Percentiles rank a stretch among this genome's conserved stretches.
Conservation (phyloP, 2,797 vertebrate species). For the Enteromius mattozi region DNA sequence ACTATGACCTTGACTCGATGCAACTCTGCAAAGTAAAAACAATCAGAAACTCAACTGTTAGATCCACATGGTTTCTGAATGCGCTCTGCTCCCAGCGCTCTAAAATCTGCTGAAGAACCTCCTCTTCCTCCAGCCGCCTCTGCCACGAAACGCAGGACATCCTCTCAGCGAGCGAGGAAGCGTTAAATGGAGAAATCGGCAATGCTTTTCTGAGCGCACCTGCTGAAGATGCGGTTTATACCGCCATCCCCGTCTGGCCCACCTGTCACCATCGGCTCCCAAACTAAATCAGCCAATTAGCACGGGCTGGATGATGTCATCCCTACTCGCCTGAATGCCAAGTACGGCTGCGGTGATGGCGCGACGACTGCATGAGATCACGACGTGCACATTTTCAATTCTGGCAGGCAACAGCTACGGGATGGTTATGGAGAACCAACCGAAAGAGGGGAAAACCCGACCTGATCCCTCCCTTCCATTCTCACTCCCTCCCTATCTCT, state of each 20-base stretch:
- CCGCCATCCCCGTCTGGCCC: constrained; percentile 48
- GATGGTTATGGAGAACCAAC: constrained; percentile 74
- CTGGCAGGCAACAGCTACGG: constrained; percentile 55
- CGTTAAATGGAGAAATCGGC: background rate
- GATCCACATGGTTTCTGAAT: constrained; percentile 69
- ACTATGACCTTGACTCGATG: constrained; percentile 3
- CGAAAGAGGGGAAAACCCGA: constrained; percentile 55
- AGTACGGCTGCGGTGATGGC: constrained; percentile 49
- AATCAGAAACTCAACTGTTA: constrained; percentile 80
- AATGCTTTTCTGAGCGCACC: constrained; percentile 38
- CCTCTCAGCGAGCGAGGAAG: constrained; percentile 35
- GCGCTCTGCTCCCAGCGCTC: constrained; percentile 74
- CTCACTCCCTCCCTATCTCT: constrained; percentile 48
- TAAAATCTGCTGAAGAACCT: constrained; percentile 70
- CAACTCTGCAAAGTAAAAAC: constrained; percentile 38
- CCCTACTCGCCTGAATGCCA: constrained; percentile 61
- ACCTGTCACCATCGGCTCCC: constrained; percentile 56
- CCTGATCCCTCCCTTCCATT: constrained; percentile 57
- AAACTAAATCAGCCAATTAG: constrained; percentile 63
- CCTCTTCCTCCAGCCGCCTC: constrained; percentile 74
- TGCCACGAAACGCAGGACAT: constrained; percentile 76
- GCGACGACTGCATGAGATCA: constrained; percentile 44
- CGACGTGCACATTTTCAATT: constrained; percentile 46
- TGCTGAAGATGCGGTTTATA: constrained; percentile 49
- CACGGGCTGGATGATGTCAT: constrained; percentile 70